Evolutionary conservation across 2,797 vertebrate species (phyloP).

Genomic region (Girardinus metallicus): DNA sequence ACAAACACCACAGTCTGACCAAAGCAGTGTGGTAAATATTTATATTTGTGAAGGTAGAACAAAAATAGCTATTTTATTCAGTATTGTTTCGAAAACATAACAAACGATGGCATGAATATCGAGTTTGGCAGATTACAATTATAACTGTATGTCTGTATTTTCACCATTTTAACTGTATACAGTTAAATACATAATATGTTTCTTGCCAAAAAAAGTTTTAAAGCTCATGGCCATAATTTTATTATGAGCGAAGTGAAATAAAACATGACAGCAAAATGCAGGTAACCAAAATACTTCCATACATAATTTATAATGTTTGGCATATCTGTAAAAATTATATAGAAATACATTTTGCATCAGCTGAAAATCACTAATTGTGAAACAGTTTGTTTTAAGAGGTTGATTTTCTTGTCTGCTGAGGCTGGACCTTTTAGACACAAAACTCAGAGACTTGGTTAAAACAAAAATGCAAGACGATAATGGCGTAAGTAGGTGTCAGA

Average conservation of each 20-base stretch:
- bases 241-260: neutral
- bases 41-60: neutral
- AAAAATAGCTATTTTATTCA: neutral
- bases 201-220: neutral
- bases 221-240: neutral
- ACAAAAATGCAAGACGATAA: conserved; percentile 77
- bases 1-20: too few species aligned
- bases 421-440: conserved; percentile 61
- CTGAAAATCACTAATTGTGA: neutral
- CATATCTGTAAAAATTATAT: neutral
- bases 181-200: neutral
- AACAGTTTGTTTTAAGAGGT: neutral
- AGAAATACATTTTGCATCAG: neutral
- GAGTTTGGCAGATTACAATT: neutral
- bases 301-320: neutral
- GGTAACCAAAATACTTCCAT: neutral
- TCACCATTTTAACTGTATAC: neutral
- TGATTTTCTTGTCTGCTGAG: neutral
- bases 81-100: neutral
- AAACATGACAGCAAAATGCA: neutral
- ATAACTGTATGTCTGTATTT: neutral
- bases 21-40: neutral
- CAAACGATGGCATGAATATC: neutral
- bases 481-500: conserved; percentile 87
- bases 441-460: conserved; percentile 44